Conservation (phyloP, 2,797 vertebrate genomes). For the Bradypodion ventrale region DNA sequence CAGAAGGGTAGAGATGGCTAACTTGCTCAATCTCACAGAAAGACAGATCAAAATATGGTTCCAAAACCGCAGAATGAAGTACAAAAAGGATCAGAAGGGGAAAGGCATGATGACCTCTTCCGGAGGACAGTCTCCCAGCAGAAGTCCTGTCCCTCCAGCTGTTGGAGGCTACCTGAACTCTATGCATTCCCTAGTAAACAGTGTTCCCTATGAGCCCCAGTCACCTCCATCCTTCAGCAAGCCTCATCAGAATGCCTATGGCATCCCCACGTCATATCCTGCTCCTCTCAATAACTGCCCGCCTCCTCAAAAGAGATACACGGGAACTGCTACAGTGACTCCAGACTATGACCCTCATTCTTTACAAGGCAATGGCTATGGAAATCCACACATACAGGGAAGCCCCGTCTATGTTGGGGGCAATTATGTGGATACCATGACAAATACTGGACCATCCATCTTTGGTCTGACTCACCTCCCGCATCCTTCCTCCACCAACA, state of each 20-base stretch:
- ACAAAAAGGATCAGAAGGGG: constrained; percentile 99
- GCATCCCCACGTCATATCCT: constrained; percentile 89
- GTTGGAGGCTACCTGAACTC: constrained; percentile 92
- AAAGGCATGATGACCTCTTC: constrained; percentile 96
- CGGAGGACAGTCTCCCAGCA: constrained; percentile 92
- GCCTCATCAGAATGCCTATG: constrained; percentile 90
- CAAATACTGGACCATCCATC: constrained; percentile 89
- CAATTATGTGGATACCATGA: constrained; percentile 92
- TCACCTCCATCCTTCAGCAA: constrained; percentile 93
- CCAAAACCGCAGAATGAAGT: constrained; percentile 99
- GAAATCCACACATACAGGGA: constrained; percentile 92
- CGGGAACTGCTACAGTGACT: constrained; percentile 87
- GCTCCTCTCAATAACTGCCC: constrained; percentile 89
- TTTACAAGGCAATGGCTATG: constrained; percentile 93
- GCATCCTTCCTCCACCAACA: constrained; percentile 87
- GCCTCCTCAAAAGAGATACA: constrained; percentile 92
- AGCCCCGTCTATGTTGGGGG: constrained; percentile 95
- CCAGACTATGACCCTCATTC: constrained; percentile 92
- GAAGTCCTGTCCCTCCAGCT: constrained; percentile 84
- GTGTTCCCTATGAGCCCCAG: constrained; percentile 91
- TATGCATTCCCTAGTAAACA: constrained; percentile 98
- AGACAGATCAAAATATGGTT: constrained; percentile 99
- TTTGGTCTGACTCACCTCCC: constrained; percentile 94
- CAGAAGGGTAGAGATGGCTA: constrained; percentile 96
- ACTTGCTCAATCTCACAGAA: constrained; percentile 95